Conservation (phyloP, 2,113 vertebrate species). For the Triplophysa tibetana region DNA sequence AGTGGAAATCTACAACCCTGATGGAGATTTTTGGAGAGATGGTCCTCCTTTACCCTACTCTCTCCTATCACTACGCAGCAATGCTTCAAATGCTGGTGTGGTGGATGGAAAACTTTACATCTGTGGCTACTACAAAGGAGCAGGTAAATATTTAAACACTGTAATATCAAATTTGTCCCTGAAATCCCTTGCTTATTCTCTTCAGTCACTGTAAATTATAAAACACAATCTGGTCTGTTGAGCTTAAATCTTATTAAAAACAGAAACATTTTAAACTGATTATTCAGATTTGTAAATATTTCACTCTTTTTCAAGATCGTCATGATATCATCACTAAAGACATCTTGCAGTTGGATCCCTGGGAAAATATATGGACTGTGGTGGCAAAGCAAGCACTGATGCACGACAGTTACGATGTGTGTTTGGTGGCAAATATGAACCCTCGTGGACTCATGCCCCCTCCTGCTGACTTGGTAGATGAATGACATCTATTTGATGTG, state of each 20-base stretch:
- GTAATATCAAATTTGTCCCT: neutral
- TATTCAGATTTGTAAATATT: neutral
- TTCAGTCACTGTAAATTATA: neutral
- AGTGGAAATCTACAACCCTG: slow-evolving; percentile 93
- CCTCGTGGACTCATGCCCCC: slow-evolving; percentile 90
- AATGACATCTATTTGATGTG: slow-evolving; percentile 55
- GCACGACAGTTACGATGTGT: slow-evolving; percentile 95
- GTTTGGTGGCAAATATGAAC: slow-evolving; percentile 92
- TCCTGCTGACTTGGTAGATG: slow-evolving; percentile 81
- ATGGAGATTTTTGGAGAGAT: slow-evolving; percentile 89
- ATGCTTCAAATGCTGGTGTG: slow-evolving; percentile 79
- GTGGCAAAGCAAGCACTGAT: slow-evolving; percentile 82
- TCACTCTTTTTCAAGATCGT: slow-evolving; percentile 76
- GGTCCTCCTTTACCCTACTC: slow-evolving; percentile 85
- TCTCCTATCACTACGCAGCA: slow-evolving; percentile 85
- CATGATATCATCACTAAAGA: slow-evolving; percentile 93
- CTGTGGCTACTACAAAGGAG: slow-evolving; percentile 92
- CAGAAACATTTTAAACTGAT: too few species aligned
- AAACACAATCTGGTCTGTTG: neutral
- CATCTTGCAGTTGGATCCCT: slow-evolving; percentile 88
- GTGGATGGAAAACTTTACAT: slow-evolving; percentile 92
- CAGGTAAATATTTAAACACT: slow-evolving; percentile 76
- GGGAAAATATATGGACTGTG: slow-evolving; percentile 91
- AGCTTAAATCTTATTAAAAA: too few species aligned
- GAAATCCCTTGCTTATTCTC: neutral